Base-by-base conservation (phyloP, 2,888 invertebrate genomes). In the Aproaerema taeniolella region DNA sequence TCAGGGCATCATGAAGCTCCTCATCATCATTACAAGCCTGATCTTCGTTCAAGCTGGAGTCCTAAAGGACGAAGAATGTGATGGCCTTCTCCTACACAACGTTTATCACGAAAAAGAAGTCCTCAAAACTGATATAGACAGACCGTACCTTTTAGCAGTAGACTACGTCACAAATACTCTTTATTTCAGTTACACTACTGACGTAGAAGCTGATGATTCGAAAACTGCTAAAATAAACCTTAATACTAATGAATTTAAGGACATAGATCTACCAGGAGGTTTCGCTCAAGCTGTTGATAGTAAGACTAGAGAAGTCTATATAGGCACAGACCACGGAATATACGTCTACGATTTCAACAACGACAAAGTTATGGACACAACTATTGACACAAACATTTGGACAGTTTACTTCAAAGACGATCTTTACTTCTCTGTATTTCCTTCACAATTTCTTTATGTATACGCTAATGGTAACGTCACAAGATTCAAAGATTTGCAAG, bases 221-320 rank as follows among this genome's bases (percentile, higher is more conserved):
- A 66, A 56, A 52, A 62, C 69, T 2, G 73, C 71, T 0, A 67
- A 62, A 47, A 43, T 80, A 0, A 63, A 79, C 41, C 46, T 82
- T 3, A 62, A 73, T 17, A 70, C 67, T 0, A 73, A 73, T 40
- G 66, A 73, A 38, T 73, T 69, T 20, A 54, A 46, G 13, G 60
- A 65, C 6, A 61, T 81, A 6, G 52, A 61, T 20, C 3, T 28
- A 28, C 28, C n/a, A 8, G 4, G 4, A 20, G 81, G 79, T 0
- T 80, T 80, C 20, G 68, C 76, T 1, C 78, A 76, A 55, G 52
- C 79, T 1, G 68, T 81, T 0, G 72, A 82, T 40, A 61, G 63
- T 17, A 51, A 53, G 13, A 66, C 57, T 3, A 65, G 76, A 8
- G 62, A 64, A 1, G 58, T 73, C 1, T 82, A 75, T 16, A 70